These are phyloP conservation scores for Aphaenogaster rudis DNA, from an alignment of 1,140 invertebrate genomes.

Conservation along the genomic window DNA sequence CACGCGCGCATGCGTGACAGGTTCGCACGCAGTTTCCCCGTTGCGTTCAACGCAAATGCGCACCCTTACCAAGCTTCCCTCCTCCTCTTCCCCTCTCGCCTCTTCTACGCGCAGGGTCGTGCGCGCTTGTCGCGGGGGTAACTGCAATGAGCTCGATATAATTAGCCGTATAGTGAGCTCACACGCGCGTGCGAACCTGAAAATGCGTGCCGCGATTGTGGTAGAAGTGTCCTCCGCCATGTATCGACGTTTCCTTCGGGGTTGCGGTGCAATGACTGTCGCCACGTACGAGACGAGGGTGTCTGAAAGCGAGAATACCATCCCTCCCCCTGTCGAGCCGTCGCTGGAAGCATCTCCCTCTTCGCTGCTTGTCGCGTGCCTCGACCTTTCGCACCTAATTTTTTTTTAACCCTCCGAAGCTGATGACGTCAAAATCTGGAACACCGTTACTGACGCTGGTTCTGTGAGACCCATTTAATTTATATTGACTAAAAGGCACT, in stretches of 20 bases:
- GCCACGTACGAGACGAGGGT: slow-evolving; percentile 34
- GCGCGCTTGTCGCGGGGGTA: slow-evolving; percentile 52
- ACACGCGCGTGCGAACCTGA: slow-evolving; percentile 82
- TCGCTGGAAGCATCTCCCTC: slow-evolving; percentile 51
- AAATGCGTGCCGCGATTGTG: slow-evolving; percentile 81
- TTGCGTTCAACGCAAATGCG: slow-evolving; percentile 8
- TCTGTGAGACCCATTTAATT: too few species aligned
- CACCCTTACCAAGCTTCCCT: not conserved
- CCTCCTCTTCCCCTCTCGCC: not conserved
- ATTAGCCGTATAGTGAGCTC: slow-evolving; percentile 83
- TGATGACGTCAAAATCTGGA: too few species aligned
- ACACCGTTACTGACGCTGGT: too few species aligned
- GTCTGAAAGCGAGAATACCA: slow-evolving; percentile 8
- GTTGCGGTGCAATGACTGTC: slow-evolving; percentile 46
- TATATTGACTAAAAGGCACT: too few species aligned
- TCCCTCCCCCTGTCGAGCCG: not conserved
- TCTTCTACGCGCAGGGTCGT: slow-evolving; percentile 36
- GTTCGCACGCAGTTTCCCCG: not conserved
- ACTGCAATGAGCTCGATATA: slow-evolving; percentile 72
- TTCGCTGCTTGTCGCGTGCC: slow-evolving; percentile 13
- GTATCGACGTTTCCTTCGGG: slow-evolving; percentile 82
- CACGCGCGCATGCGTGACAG: slow-evolving; percentile 30
- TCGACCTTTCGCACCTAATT: slow-evolving; percentile 14
- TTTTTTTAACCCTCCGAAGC: not conserved
- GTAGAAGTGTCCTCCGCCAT: slow-evolving; percentile 75